Conservation (phyloP, 1,140 invertebrate genomes). For the Schlechtendalia chinensis region DNA sequence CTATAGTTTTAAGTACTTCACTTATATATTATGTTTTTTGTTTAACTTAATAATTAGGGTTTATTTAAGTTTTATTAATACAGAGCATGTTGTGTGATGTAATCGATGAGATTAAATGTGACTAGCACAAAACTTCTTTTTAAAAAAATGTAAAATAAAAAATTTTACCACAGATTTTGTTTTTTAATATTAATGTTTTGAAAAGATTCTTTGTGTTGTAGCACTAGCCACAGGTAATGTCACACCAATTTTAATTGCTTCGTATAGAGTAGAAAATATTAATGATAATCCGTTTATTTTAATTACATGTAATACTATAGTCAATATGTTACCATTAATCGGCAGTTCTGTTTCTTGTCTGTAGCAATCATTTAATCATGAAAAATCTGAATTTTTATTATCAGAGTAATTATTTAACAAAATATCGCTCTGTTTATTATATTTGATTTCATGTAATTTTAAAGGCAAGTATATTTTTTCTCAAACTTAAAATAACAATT, state of each 20-base stretch:
- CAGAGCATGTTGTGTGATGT: too few species aligned
- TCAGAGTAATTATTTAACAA: not conserved
- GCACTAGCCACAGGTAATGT: not conserved
- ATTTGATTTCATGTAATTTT: not conserved
- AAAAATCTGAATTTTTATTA: not conserved
- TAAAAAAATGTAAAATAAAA: too few species aligned
- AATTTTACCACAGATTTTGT: not conserved
- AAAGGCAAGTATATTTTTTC: not conserved
- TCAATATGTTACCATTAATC: not conserved
- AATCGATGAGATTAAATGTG: too few species aligned
- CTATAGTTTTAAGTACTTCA: too few species aligned
- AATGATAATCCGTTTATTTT: not conserved
- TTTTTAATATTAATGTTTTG: not conserved
- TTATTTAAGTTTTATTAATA: too few species aligned
- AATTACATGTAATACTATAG: not conserved
- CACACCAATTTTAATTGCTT: not conserved
- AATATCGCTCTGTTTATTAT: not conserved
- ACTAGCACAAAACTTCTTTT: too few species aligned
- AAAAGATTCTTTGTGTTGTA: not conserved
- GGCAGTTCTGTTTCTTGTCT: not conserved
- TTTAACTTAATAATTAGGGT: too few species aligned
- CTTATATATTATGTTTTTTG: too few species aligned
- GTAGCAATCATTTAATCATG: not conserved
- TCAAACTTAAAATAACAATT: slow-evolving; percentile 5
- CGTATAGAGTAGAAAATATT: not conserved